Evolutionary conservation across 1,140 invertebrate species (phyloP).

Genomic region (Drosophila kepulauana): DNA sequence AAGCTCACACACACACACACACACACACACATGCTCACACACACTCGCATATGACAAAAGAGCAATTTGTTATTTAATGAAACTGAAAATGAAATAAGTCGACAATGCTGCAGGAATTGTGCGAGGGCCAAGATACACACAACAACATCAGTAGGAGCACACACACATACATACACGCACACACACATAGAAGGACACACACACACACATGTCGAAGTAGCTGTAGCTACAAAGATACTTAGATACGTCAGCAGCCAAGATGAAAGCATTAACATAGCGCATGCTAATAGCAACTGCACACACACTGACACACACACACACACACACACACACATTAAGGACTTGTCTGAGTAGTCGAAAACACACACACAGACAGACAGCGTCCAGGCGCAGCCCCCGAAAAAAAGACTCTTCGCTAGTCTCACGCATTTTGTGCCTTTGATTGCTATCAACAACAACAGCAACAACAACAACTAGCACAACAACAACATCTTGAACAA

Average conservation of each 20-base stretch:
- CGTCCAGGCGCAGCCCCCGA: background rate
- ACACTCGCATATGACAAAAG: constrained; percentile 43
- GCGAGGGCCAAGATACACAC: constrained; percentile 18
- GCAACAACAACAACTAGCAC: constrained; percentile 16
- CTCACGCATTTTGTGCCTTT: constrained; percentile 37
- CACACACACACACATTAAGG: constrained; percentile 12
- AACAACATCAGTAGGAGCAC: too few relatives aligned
- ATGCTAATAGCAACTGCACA: constrained; percentile 54
- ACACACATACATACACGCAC: constrained; percentile 4
- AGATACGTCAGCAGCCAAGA: constrained; percentile 25
- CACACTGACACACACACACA: constrained; percentile 36
- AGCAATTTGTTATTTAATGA: constrained; percentile 65
- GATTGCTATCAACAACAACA: constrained; percentile 43
- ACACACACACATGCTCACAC: constrained; percentile 8
- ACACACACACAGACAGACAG: constrained; percentile 16
- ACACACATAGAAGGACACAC: background rate
- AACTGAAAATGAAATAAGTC: constrained; percentile 62
- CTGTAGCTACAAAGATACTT: constrained; percentile 11
- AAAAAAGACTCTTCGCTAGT: constrained; percentile 15
- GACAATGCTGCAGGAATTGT: constrained; percentile 51
- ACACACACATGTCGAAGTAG: background rate
- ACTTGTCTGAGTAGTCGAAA: background rate
- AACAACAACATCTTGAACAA: too few relatives aligned
- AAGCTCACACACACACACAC: constrained; percentile 22
- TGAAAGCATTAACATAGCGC: constrained; percentile 53